phyloP scores from a whole-genome alignment of 2,113 vertebrate genomes.

The Limanda limanda region DNA sequence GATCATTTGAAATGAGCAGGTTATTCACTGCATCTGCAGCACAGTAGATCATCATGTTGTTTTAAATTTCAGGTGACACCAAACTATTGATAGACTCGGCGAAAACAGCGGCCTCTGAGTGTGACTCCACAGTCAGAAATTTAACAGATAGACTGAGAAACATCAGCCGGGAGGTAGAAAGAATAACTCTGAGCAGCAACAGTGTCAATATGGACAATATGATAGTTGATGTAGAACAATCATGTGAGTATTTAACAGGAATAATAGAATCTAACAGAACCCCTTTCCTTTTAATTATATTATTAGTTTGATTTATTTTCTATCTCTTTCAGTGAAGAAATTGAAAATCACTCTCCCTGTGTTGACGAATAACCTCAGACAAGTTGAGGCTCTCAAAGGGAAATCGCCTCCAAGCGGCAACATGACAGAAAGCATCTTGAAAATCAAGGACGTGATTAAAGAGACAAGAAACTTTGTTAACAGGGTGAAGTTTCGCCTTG shows the following conservation, averaged over 20 bases:
- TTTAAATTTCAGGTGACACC: constrained; percentile 79
- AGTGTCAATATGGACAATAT: constrained; percentile 28
- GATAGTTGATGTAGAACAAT: constrained; percentile 45
- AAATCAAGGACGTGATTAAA: constrained; percentile 88
- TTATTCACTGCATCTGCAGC: background rate
- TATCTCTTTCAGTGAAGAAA: constrained; percentile 80
- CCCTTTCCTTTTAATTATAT: no score
- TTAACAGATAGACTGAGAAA: constrained; percentile 79
- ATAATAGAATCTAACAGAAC: background rate
- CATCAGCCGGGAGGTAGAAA: constrained; percentile 81
- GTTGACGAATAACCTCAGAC: constrained; percentile 76
- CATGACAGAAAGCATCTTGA: constrained; percentile 86
- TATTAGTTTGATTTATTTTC: constrained; percentile 5
- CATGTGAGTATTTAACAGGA: constrained; percentile 48
- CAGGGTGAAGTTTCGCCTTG: constrained; percentile 75
- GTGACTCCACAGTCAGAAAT: constrained; percentile 67
- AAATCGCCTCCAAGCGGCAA: constrained; percentile 79
- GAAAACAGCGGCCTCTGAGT: constrained; percentile 73
- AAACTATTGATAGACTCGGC: constrained; percentile 73
- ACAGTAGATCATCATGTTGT: background rate
- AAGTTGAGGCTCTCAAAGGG: constrained; percentile 83
- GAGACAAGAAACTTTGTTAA: constrained; percentile 88
- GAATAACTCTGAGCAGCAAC: constrained; percentile 64
- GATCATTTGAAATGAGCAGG: background rate
- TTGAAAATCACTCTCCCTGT: constrained; percentile 80